Evolutionary conservation across 2,888 invertebrate genomes (phyloP), one percentile per base, ranked within the genome.

Genomic region (Eudasyphora cyanicolor): DNA sequence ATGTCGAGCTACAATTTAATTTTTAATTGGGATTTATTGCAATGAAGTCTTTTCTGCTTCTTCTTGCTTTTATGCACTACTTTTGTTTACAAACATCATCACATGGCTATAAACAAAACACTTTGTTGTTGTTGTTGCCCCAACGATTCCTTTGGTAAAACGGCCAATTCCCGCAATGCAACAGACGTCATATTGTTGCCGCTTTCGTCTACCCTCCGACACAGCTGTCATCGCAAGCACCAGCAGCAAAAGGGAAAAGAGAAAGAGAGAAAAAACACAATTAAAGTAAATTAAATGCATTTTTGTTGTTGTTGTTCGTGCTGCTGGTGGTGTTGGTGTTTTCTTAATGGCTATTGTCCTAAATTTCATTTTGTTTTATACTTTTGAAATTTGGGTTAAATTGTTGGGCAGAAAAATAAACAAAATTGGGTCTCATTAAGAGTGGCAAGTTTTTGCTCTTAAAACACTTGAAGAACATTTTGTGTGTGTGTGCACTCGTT

Each of bases 271-370:
- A n/a, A n/a, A n/a, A n/a, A n/a, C n/a, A n/a, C n/a, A n/a, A 62
- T 62, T 62, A n/a, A 35, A 64, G n/a, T 35, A 64, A 64, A 64
- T 64, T 54, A 21, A 64, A 38, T 62, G 49, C 17, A n/a, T 54
- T 8, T 62, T 60, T 35, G n/a, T 62, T 62, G 60, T n/a, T n/a
- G n/a, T n/a, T n/a, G n/a, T n/a, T n/a, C n/a, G n/a, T n/a, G n/a
- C 29, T 17, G 14, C 4, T 8, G 35, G 64, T 38, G 35, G 35
- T 4, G n/a, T 14, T 10, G n/a, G 54, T 62, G 14, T 19, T 62
- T 32, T 38, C 10, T 64, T 64, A 38, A 64, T 64, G 64, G 64
- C n/a, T 1, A 10, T 38, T 64, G 64, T 10, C n/a, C 64, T 64
- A 64, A 35, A 14, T 64, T 64, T 57, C 10, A 24, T 64, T 64